A percentile compares a stretch with the other conserved stretches of the same genome.
phyloP scores from a whole-genome alignment of 1,140 invertebrate species.

The Drosophila ambigua region DNA sequence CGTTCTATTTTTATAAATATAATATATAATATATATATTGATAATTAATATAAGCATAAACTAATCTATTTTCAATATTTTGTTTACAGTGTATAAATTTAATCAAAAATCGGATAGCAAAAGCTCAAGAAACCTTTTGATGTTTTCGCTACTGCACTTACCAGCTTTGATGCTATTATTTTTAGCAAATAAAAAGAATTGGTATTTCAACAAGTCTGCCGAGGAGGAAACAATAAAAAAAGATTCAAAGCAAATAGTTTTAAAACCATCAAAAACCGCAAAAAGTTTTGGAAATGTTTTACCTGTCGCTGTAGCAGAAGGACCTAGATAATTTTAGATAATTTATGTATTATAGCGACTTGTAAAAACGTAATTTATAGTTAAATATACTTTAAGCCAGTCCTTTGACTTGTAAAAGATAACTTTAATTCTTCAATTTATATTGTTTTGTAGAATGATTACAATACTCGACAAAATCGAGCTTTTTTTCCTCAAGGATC shows the following conservation, averaged over 20 bases:
- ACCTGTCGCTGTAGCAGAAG: conserved; percentile 47
- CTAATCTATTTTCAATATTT: neutral
- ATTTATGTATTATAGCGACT: no score
- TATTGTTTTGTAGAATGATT: no score
- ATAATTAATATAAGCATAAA: neutral
- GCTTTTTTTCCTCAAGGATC: no score
- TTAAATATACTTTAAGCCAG: no score
- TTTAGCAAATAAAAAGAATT: conserved; percentile 93
- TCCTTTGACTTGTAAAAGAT: no score
- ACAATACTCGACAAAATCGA: no score
- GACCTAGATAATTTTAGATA: conserved; percentile 18
- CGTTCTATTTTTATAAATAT: no score
- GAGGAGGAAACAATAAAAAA: conserved; percentile 45
- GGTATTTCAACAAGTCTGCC: conserved; percentile 82
- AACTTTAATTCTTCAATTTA: no score
- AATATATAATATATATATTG: no score
- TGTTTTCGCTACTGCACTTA: conserved; percentile 95
- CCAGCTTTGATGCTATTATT: conserved; percentile 95
- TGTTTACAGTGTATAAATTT: conserved; percentile 92
- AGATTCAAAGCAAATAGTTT: conserved; percentile 33
- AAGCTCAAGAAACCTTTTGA: conserved; percentile 95
- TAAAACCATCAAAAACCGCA: conserved; percentile 18
- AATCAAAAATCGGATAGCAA: conserved; percentile 95
- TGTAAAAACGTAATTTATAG: no score
- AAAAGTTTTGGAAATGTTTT: conserved; percentile 53